phyloP scores from a whole-genome alignment of 2,888 invertebrate genomes.

The Melanchra persicariae region DNA sequence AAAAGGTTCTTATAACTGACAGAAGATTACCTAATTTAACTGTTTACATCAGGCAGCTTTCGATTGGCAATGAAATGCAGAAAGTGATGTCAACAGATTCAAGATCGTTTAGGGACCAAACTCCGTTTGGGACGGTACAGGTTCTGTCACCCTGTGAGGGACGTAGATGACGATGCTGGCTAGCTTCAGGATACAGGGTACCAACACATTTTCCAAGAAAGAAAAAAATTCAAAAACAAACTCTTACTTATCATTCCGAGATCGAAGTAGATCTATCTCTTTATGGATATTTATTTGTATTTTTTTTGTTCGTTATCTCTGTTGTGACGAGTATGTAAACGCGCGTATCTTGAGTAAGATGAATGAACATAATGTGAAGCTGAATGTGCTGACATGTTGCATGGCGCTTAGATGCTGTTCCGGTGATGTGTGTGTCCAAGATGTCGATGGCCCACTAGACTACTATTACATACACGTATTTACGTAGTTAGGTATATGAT shows the following conservation, averaged over 20 bases:
- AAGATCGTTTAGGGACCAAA: too few species aligned
- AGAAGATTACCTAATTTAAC: too few species aligned
- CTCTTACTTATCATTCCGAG: not conserved
- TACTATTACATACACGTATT: too few species aligned
- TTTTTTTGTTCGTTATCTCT: slow-evolving; percentile 4
- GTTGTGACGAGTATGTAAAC: slow-evolving; percentile 27
- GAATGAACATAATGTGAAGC: slow-evolving; percentile 37
- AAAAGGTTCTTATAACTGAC: too few species aligned
- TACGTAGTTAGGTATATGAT: too few species aligned
- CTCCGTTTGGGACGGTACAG: not conserved
- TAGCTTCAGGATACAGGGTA: too few species aligned
- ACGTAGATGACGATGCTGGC: too few species aligned
- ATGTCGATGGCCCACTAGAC: too few species aligned
- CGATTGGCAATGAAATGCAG: not conserved
- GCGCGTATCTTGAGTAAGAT: slow-evolving; percentile 28
- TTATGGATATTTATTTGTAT: slow-evolving; percentile 4
- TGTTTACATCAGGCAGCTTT: not conserved
- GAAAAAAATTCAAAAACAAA: not conserved
- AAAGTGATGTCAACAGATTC: not conserved
- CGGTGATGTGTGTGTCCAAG: too few species aligned
- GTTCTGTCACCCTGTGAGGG: too few species aligned
- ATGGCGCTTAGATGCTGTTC: not conserved
- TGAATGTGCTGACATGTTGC: not conserved
- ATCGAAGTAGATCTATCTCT: slow-evolving; percentile 8
- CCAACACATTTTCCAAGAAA: not conserved